Percentiles rank a stretch among this genome's conserved stretches.
phyloP scores from a whole-genome alignment of 2,113 vertebrate species.

The Pongo pygmaeus region DNA sequence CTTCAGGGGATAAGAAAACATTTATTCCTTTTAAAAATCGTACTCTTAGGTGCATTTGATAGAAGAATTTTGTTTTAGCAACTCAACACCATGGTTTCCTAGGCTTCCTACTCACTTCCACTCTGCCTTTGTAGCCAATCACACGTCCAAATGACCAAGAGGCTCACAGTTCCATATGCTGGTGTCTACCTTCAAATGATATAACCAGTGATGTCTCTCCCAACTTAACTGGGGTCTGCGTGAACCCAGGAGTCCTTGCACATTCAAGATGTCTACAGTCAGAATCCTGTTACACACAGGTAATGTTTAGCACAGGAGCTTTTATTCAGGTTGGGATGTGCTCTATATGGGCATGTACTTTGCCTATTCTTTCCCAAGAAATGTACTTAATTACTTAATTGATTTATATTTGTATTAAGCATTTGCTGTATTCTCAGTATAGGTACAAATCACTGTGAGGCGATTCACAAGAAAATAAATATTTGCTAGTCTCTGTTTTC shows the following conservation, averaged over 20 bases:
- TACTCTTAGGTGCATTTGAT: background rate
- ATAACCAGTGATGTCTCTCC: background rate
- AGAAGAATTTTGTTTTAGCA: background rate
- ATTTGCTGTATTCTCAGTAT: background rate
- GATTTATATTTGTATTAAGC: background rate
- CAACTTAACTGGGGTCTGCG: background rate
- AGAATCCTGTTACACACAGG: background rate
- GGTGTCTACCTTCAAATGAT: background rate
- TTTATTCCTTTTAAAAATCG: background rate
- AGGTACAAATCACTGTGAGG: background rate
- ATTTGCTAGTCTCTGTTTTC: background rate
- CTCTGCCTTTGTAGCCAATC: conserved; percentile 11
- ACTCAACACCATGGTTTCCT: background rate
- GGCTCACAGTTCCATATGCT: background rate
- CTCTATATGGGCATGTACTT: background rate
- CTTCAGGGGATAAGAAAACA: background rate
- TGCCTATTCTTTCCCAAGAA: background rate
- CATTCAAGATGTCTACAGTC: background rate
- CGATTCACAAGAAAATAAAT: background rate
- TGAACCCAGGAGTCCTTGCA: background rate
- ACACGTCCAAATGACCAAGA: background rate
- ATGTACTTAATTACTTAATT: background rate
- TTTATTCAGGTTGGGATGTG: background rate
- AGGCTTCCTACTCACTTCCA: background rate
- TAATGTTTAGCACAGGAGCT: background rate